Conservation (phyloP, 2,797 vertebrate genomes). For the Lycodopsis pacificus region DNA sequence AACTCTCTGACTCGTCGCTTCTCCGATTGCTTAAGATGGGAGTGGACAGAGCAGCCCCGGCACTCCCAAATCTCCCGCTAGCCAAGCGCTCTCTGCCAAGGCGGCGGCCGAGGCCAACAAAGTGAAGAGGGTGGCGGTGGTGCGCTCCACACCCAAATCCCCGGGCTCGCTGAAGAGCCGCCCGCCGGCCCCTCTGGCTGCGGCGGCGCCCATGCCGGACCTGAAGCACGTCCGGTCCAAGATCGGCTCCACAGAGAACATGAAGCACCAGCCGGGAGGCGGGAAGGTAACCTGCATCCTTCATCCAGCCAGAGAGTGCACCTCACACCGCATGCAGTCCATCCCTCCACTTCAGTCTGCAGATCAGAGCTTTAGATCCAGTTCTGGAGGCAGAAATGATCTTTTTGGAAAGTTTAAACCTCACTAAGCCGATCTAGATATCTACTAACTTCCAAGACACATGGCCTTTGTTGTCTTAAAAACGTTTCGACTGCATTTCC, state of each 20-base stretch:
- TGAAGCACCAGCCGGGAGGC: constrained; percentile 96
- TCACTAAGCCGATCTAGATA: not conserved
- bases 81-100: constrained; percentile 88
- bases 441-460: not conserved
- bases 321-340: too few relatives aligned
- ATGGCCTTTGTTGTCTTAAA: not conserved
- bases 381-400: constrained; percentile 13
- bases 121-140: constrained; percentile 95
- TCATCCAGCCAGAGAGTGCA: too few relatives aligned
- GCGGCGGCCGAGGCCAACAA: constrained; percentile 88
- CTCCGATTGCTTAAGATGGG: constrained; percentile 81
- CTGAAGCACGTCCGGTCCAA: constrained; percentile 94
- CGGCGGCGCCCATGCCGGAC: constrained; percentile 87
- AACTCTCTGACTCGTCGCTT: not conserved
- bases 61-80: constrained; percentile 90
- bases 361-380: not conserved
- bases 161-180: constrained; percentile 92
- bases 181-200: constrained; percentile 81
- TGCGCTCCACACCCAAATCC: constrained; percentile 94
- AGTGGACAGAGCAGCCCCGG: constrained; percentile 96
- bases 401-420: not conserved
- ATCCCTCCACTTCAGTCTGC: too few relatives aligned
- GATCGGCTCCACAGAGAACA: constrained; percentile 95
- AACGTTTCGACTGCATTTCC: not conserved
- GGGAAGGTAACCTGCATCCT: constrained; percentile 86